Evolutionary conservation across 2,113 vertebrate genomes (phyloP).

Genomic region (Psittacula cyanocephala): DNA sequence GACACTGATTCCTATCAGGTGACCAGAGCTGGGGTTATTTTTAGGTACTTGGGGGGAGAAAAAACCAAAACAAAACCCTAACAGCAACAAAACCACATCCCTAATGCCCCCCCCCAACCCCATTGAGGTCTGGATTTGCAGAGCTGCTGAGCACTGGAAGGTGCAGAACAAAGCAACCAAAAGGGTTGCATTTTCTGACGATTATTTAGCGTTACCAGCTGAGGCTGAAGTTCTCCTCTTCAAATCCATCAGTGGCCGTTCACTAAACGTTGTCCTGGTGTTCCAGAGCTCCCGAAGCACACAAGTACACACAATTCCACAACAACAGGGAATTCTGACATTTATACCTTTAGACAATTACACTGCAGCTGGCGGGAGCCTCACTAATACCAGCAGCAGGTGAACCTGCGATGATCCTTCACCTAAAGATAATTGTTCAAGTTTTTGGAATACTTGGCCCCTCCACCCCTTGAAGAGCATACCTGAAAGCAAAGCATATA

Average conservation of each 20-base stretch:
- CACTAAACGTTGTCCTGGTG: not conserved
- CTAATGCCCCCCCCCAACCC: accelerated
- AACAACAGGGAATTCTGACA: not conserved
- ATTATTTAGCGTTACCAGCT: not conserved
- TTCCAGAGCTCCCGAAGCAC: not conserved
- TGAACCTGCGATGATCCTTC: slow-evolving; percentile 29
- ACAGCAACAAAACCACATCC: accelerated
- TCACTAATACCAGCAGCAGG: not conserved
- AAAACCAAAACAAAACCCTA: not conserved
- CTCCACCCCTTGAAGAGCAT: slow-evolving; percentile 12
- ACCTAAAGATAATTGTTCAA: slow-evolving; percentile 51
- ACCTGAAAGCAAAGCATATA: slow-evolving; percentile 29
- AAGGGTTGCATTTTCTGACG: not conserved
- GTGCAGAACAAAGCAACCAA: not conserved
- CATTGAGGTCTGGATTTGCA: not conserved
- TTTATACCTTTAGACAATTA: not conserved
- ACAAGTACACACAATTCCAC: not conserved
- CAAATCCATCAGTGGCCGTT: not conserved
- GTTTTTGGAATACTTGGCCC: slow-evolving; percentile 43
- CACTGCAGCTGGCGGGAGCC: not conserved
- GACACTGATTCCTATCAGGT: not conserved
- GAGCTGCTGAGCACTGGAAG: not conserved
- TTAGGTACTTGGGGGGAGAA: not conserved
- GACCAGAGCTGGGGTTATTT: not conserved
- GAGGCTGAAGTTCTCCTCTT: not conserved